Base-by-base conservation (phyloP, 2,888 invertebrate genomes). In the Leistus spinibarbis region DNA sequence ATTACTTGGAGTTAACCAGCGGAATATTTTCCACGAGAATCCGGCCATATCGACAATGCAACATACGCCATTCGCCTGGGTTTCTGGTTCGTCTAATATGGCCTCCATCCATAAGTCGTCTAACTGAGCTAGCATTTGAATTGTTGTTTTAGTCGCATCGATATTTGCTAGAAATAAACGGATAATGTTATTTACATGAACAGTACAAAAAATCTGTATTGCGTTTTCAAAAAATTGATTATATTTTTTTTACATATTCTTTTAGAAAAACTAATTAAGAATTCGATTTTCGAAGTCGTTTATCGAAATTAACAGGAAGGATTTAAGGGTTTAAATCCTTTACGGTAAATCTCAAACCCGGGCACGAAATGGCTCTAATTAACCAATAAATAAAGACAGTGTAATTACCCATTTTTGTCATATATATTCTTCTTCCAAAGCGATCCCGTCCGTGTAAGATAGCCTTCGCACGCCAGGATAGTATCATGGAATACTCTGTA, bases 101-200 rank as follows among this genome's bases (percentile, higher is more conserved):
- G 81, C 78, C 78, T 86, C 86, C 17, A 85, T 69, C 83, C 84
- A 85, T 2, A 84, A 78, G 76, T 85, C 85, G 70, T 86, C 85
- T 19, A 85, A 79, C 60, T 82, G 80, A 9, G 83, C 79, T 54
- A 84, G 77, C 66, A 85, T 84, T 27, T 80, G 72, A 1, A 85
- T 69, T 3, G 78, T 77, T 71, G 82, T 81, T 69, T 79, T 80
- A 0, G 78, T 77, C 0, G 81, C 78, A 76, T 83, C 79, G 5
- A 82, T 77, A 69, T 56, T 73, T 7, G 67, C 73, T 73, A 40
- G 2, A 71, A 54, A 63, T n/a, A n/a, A n/a, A n/a, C n/a, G n/a
- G n/a, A n/a, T n/a, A n/a, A n/a, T n/a, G n/a, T n/a, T n/a, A n/a
- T n/a, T n/a, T n/a, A n/a, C n/a, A n/a, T n/a, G n/a, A n/a, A n/a